A percentile compares a stretch with the other conserved stretches of the same genome.
phyloP scores from a whole-genome alignment of 2,113 vertebrate genomes.

The Paradoxurus hermaphroditus region DNA sequence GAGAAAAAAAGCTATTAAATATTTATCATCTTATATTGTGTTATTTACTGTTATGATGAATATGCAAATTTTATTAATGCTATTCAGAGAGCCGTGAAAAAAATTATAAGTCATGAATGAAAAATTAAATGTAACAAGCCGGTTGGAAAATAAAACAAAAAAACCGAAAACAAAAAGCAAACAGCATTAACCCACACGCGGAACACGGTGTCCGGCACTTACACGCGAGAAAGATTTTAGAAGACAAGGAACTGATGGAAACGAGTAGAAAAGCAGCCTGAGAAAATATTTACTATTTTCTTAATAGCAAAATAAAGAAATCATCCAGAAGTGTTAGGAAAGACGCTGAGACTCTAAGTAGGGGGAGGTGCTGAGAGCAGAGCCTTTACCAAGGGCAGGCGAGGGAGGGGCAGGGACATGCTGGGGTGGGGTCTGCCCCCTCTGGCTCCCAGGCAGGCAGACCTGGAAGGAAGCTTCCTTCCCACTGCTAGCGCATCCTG shows the following conservation, averaged over 20 bases:
- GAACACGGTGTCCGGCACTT: not conserved
- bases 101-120: conserved; percentile 58
- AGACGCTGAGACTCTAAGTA: no score
- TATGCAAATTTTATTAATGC: conserved; percentile 65
- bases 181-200: not conserved
- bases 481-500: not conserved
- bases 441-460: accelerated
- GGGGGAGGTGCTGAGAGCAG: not conserved
- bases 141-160: not conserved
- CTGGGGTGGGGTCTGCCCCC: accelerated
- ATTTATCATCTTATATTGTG: conserved; percentile 61
- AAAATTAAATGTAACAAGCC: conserved; percentile 42
- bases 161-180: no score
- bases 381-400: not conserved
- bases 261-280: not conserved
- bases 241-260: not conserved
- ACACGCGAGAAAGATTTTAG: not conserved
- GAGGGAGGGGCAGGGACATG: no score
- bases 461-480: not conserved
- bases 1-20: conserved; percentile 58
- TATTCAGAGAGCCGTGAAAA: conserved; percentile 50
- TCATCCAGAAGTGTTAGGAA: not conserved
- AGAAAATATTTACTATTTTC: not conserved
- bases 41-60: conserved; percentile 68
- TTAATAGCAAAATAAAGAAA: not conserved